These are phyloP conservation scores for Aphidius colemani DNA, from an alignment of 2,888 invertebrate genomes.

Conservation along the genomic window DNA sequence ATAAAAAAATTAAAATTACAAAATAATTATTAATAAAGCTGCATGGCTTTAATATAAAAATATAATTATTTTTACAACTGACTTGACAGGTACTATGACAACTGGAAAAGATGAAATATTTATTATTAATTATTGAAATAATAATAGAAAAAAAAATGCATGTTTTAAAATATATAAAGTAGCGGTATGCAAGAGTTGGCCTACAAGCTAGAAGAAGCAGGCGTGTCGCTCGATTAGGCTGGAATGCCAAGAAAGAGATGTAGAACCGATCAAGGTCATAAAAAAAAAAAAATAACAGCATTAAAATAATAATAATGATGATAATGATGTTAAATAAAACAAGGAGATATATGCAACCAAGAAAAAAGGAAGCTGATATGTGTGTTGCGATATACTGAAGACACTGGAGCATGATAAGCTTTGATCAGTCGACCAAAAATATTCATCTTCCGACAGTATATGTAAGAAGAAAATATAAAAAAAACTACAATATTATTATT, in stretches of 20 bases:
- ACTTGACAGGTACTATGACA: no score
- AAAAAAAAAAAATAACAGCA: slow-evolving; percentile 34
- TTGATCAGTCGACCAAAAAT: slow-evolving; percentile 14
- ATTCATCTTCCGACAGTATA: no score
- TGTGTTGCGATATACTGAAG: not conserved
- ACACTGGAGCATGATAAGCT: slow-evolving; percentile 14
- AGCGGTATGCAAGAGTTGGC: slow-evolving; percentile 14
- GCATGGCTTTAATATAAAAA: no score
- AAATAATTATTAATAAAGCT: no score
- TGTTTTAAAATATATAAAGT: not conserved
- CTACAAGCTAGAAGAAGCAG: slow-evolving; percentile 31
- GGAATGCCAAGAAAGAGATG: slow-evolving; percentile 48
- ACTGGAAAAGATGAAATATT: no score
- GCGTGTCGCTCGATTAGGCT: slow-evolving; percentile 50
- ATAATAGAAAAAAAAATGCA: not conserved
- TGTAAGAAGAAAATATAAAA: no score
- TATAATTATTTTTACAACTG: no score
- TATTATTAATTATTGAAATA: no score
- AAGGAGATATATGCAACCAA: not conserved
- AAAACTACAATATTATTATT: no score
- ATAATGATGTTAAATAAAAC: not conserved
- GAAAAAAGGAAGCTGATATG: slow-evolving; percentile 5
- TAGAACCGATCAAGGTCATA: slow-evolving; percentile 47
- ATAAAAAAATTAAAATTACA: no score
- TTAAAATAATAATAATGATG: slow-evolving; percentile 16